Evolutionary conservation across 2,113 vertebrate genomes (phyloP).

Genomic region (Urocitellus parryii): DNA sequence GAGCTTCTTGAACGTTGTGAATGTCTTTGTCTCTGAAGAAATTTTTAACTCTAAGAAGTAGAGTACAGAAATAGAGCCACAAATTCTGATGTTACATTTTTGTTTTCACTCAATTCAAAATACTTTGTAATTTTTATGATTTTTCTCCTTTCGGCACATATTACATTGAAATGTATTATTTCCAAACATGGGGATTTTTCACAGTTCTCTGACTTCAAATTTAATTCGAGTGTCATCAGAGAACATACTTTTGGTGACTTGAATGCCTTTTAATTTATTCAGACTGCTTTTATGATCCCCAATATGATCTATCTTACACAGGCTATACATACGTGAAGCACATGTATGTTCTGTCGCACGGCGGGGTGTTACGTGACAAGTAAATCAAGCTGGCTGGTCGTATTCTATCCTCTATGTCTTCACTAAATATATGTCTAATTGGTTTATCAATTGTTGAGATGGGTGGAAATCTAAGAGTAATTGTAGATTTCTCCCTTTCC

Average conservation of each 20-base stretch:
- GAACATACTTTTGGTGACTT: not conserved
- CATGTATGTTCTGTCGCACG: not conserved
- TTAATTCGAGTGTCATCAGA: not conserved
- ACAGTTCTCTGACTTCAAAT: not conserved
- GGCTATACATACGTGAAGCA: not conserved
- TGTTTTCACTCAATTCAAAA: constrained; percentile 14
- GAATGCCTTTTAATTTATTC: constrained; percentile 18
- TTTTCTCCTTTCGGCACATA: not conserved
- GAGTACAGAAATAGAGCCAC: not conserved
- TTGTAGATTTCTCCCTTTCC: not conserved
- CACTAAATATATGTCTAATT: not conserved
- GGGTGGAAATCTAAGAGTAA: not conserved
- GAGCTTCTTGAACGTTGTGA: not conserved
- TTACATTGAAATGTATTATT: not conserved
- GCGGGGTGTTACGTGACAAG: not conserved
- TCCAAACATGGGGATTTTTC: not conserved
- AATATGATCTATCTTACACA: not conserved
- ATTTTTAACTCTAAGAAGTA: constrained; percentile 15
- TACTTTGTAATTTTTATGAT: not conserved
- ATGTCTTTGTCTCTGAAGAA: not conserved
- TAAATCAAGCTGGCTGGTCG: not conserved
- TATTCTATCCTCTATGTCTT: not conserved
- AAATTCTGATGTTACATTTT: not conserved
- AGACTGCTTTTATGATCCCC: not conserved
- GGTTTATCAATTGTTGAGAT: not conserved